Base-by-base conservation (phyloP, 1,140 invertebrate species). In the Drosophila orosa region DNA sequence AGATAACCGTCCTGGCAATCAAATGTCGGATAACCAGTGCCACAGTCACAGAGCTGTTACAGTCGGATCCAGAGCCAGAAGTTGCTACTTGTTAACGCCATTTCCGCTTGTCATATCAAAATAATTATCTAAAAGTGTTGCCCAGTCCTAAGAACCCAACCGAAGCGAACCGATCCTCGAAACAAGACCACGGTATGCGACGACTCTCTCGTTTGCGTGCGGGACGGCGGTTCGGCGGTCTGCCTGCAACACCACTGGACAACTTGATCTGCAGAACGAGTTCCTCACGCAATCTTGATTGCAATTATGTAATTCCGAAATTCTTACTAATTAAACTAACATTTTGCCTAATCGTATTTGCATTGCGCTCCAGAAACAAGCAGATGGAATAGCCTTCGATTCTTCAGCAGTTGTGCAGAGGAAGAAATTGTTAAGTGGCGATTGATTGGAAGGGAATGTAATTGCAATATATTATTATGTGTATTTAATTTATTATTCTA, bases 41-140 rank as follows among this genome's bases (percentile, higher is more conserved):
- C 58, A 65, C 60, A 31, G 13, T 33, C 19, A 33, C 29, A 33
- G 31, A 15, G 63, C 59, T 69, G 74, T 65, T 59, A 42, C 22
- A 31, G 50, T 35, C 50, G 13, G 2, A 52, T 31, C 40, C 57
- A 27, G 40, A 47, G 44, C 62, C 75, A 84, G 76, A 65, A 84
- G 56, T 72, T 62, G 69, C 68, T 83, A 84, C 84, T 73, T 78
- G 77, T 84, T 89, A 89, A 89, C 84, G 84, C 80, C 74, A 80
- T 84, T 89, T 89, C 84, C 84, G 84, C 69, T 71, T 89, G 84
- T 90, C 84, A 78, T 90, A 89, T 89, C 84, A 80, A 90, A 84
- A 80, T 89, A 84, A 89, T 89, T 89, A 89, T 90, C 84, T 89
- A 62, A 84, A 78, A 84, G 73, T 74, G 73, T 74, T 66, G 68